Conservation (phyloP, 2,888 invertebrate genomes). For the Dorcus hopei region DNA sequence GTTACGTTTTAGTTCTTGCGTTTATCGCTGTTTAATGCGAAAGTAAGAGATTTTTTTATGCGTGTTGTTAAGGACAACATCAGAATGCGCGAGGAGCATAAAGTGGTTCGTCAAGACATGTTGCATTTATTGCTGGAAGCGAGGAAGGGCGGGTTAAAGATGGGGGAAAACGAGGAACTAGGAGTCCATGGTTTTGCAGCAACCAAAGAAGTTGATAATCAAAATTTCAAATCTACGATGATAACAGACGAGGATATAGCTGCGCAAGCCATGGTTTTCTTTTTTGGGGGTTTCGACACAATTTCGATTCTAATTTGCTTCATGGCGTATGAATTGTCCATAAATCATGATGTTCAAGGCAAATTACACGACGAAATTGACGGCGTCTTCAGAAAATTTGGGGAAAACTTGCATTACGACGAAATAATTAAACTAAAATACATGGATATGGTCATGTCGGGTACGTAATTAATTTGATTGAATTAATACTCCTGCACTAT, state of each 20-base stretch:
- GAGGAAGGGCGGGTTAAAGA: conserved; percentile 36
- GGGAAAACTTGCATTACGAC: conserved; percentile 47
- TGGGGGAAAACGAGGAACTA: conserved; percentile 11
- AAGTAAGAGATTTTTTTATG: conserved; percentile 31
- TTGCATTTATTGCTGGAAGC: conserved; percentile 56
- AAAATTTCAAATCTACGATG: neutral
- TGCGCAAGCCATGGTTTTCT: conserved; percentile 16
- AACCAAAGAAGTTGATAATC: conserved; percentile 12
- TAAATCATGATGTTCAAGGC: conserved; percentile 43
- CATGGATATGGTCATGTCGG: conserved; percentile 51
- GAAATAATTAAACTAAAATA: conserved; percentile 52
- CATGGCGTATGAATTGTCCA: conserved; percentile 41
- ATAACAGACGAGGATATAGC: conserved; percentile 17
- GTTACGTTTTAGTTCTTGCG: conserved; percentile 27
- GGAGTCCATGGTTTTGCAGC: conserved; percentile 24
- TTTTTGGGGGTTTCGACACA: conserved; percentile 28
- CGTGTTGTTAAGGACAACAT: conserved; percentile 24
- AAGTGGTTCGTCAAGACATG: conserved; percentile 40
- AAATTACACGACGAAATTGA: conserved; percentile 41
- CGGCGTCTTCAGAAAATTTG: conserved; percentile 31
- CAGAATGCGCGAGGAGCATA: conserved; percentile 17
- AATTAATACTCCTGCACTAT: no score
- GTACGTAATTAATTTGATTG: neutral
- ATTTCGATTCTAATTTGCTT: conserved; percentile 41
- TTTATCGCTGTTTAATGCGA: conserved; percentile 41